Base-by-base conservation (phyloP, 2,888 invertebrate species). In the Opisthograptis luteolata region DNA sequence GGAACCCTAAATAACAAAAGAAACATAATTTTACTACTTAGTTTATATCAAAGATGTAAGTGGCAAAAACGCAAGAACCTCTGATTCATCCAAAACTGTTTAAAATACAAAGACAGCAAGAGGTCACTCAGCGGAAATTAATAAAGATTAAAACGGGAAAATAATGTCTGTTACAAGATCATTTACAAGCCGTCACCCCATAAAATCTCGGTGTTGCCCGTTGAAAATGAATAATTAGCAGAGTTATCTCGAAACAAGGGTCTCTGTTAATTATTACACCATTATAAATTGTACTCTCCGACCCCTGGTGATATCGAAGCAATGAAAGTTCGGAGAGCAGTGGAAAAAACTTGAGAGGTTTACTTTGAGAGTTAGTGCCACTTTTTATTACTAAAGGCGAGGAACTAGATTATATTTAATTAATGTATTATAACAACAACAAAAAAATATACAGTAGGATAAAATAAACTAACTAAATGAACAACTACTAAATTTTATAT, bases 231-330 rank as follows among this genome's bases (percentile, higher is more conserved):
- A 87, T 84, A 85, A 87, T 87, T 87, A 87, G 82, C 61, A 52
- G 68, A 72, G 73, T 81, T 83, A 80, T 79, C 78, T 70, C 64
- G 61, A 79, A 84, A 84, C 81, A 83, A 84, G 80, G 74, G 83
- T 71, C 79, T 87, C 81, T 79, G 81, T 89, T 88, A 87, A 88
- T 89, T 87, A 87, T 87, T 75, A 70, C 81, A 76, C 83, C 87
- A 84, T 89, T 87, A 85, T 79, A 81, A 81, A 83, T 73, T 77
- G 62, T 66, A 57, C 49, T 81, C 49, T 81, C 79, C 80, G 80
- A 81, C 82, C 83, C 81, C 68, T 73, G 69, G 71, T 76, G 83
- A 83, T 79, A 85, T 70, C 69, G 66, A 54, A 68, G 73, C 69
- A 77, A 79, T 82, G 73, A 81, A 77, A 73, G 68, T 73, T 66